Evolutionary conservation across 2,888 invertebrate species (phyloP).

Genomic region (Mythimna albipuncta): DNA sequence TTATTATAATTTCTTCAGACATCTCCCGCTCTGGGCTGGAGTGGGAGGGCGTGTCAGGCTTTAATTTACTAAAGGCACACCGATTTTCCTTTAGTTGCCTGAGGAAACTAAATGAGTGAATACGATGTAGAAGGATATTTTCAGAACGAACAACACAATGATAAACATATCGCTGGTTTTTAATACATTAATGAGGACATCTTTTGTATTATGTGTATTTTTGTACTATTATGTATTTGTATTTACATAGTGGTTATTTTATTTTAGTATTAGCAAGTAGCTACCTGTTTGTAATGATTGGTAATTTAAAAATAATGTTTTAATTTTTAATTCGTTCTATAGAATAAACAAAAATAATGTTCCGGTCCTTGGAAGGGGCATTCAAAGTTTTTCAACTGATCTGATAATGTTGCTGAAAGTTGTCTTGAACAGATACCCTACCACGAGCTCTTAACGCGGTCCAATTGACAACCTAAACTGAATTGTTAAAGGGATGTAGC

Average conservation of each 20-base stretch:
- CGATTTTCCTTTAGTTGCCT: too few relatives aligned
- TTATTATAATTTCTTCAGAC: too few relatives aligned
- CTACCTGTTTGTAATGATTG: background rate
- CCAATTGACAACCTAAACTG: too few relatives aligned
- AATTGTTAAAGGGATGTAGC: too few relatives aligned
- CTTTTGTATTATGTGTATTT: background rate
- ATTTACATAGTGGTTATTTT: background rate
- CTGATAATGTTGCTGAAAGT: background rate
- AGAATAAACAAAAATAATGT: background rate
- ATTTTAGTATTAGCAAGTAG: conserved; percentile 13
- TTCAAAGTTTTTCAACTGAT: too few relatives aligned
- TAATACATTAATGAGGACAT: conserved; percentile 27
- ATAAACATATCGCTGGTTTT: conserved; percentile 15
- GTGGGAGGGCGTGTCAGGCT: too few relatives aligned
- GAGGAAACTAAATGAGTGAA: conserved; percentile 18
- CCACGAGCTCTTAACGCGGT: too few relatives aligned
- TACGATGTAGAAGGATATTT: conserved; percentile 23
- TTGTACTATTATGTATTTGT: background rate
- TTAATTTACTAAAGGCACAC: too few relatives aligned
- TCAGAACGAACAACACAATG: background rate
- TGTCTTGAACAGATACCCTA: background rate
- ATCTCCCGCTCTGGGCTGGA: too few relatives aligned
- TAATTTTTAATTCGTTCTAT: background rate
- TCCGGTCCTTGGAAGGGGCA: background rate
- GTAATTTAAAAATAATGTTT: background rate